Evolutionary conservation across 2,113 vertebrate genomes (phyloP).

Genomic region (Miniopterus natalensis): DNA sequence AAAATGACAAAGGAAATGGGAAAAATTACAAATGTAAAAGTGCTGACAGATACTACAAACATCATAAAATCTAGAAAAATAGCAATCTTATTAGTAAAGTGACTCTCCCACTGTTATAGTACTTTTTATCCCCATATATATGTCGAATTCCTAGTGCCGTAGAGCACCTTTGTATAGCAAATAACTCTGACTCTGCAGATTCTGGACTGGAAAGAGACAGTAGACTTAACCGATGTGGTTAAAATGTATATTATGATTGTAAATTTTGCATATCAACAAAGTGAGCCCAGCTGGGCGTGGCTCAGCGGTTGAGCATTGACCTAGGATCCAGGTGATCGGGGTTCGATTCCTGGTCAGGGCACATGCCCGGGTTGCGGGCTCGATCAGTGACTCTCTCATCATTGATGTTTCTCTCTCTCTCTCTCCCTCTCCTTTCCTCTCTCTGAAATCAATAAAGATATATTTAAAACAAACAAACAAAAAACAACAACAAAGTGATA

Average conservation of each 20-base stretch:
- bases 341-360: no score
- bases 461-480: no score
- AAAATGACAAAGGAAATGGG: not conserved
- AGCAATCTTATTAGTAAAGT: not conserved
- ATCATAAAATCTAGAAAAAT: slow-evolving; percentile 24
- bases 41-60: not conserved
- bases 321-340: no score
- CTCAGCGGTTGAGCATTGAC: no score
- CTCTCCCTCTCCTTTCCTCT: no score
- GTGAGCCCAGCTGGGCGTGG: not conserved
- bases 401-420: no score
- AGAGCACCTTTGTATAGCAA: not conserved
- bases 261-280: not conserved
- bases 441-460: no score
- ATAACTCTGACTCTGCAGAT: not conserved
- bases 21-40: not conserved
- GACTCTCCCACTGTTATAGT: not conserved
- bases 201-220: not conserved
- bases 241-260: not conserved
- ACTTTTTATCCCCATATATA: not conserved
- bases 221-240: not conserved
- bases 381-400: no score
- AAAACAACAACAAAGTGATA: not conserved
- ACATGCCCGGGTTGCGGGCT: no score
- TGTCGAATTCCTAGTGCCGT: not conserved